Evolutionary conservation across 2,888 invertebrate species (phyloP).

Genomic region (Parnassius mnemosyne): DNA sequence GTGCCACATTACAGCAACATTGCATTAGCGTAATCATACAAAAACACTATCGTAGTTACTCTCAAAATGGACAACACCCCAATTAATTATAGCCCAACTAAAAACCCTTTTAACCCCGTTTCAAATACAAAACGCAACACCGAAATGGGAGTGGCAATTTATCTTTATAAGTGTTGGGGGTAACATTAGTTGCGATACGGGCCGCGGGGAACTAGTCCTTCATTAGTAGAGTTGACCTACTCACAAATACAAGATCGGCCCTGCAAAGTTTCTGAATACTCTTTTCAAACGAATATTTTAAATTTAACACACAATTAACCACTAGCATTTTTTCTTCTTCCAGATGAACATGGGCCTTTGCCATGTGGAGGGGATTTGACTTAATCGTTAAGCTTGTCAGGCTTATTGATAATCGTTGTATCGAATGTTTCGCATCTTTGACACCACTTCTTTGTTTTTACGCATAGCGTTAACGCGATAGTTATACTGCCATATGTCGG

Average conservation of each 20-base stretch:
- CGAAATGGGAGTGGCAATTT: conserved; percentile 58
- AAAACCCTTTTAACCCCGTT: conserved; percentile 66
- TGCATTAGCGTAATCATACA: conserved; percentile 29
- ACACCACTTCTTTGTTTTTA: too few relatives aligned
- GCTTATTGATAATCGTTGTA: too few relatives aligned
- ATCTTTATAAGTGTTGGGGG: conserved; percentile 67
- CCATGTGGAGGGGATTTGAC: too few relatives aligned
- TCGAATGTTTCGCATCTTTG: too few relatives aligned
- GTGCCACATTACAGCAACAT: conserved; percentile 3
- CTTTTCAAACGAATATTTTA: conserved; percentile 7
- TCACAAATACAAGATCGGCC: conserved; percentile 33
- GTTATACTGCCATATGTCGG: too few relatives aligned
- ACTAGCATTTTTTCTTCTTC: background rate
- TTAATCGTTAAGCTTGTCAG: too few relatives aligned
- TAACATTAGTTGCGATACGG: conserved; percentile 38
- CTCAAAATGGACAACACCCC: conserved; percentile 52
- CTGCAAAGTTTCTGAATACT: conserved; percentile 3
- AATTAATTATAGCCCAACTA: conserved; percentile 68
- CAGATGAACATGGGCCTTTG: too few relatives aligned
- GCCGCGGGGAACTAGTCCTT: conserved; percentile 38
- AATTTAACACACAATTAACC: background rate
- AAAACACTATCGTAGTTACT: conserved; percentile 58
- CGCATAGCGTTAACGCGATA: too few relatives aligned
- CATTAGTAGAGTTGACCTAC: conserved; percentile 54
- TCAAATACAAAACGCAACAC: conserved; percentile 48